Percentiles rank a stretch among this genome's conserved stretches.
phyloP scores from a whole-genome alignment of 1,140 invertebrate species.

The Ceratosolen fusciceps region DNA sequence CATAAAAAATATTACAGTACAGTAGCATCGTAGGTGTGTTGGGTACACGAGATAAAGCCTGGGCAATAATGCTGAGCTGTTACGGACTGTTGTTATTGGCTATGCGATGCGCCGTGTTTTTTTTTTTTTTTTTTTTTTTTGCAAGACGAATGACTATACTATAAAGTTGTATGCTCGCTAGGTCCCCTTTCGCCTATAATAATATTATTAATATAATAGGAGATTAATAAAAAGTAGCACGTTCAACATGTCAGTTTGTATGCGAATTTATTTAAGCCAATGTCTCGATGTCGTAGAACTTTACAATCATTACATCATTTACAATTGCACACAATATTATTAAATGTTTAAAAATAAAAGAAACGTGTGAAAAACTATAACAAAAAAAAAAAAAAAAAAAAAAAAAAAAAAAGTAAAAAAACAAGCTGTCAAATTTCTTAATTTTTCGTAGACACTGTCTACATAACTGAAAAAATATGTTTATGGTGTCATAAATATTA shows the following conservation, averaged over 20 bases:
- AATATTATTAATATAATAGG: conserved; percentile 28
- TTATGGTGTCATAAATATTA: conserved; percentile 16
- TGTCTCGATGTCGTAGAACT: conserved; percentile 31
- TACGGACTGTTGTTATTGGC: conserved; percentile 59
- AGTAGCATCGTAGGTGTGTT: conserved; percentile 47
- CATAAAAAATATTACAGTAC: conserved; percentile 29
- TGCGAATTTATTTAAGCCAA: conserved; percentile 26
- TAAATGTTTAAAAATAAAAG: conserved; percentile 39
- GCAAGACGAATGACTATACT: conserved; percentile 43
- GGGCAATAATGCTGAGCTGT: conserved; percentile 55
- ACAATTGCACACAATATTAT: conserved; percentile 28
- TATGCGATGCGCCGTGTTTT: conserved; percentile 55
- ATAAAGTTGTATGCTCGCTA: conserved; percentile 45
- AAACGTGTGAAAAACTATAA: too few species aligned
- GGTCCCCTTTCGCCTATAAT: conserved; percentile 41
- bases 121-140: too few species aligned
- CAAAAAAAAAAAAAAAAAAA: conserved; percentile 27
- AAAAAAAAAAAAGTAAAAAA: conserved; percentile 47
- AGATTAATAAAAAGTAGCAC: conserved; percentile 29
- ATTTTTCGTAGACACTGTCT: conserved; percentile 27
- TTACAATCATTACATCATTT: conserved; percentile 32
- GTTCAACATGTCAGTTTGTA: conserved; percentile 19
- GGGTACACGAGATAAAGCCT: conserved; percentile 50
- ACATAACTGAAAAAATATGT: too few species aligned
- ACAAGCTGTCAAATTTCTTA: conserved; percentile 44